Percentiles rank a stretch among this genome's conserved stretches.
Evolutionary conservation across 2,113 vertebrate genomes (phyloP).

Genomic region (Pungitius pungitius): DNA sequence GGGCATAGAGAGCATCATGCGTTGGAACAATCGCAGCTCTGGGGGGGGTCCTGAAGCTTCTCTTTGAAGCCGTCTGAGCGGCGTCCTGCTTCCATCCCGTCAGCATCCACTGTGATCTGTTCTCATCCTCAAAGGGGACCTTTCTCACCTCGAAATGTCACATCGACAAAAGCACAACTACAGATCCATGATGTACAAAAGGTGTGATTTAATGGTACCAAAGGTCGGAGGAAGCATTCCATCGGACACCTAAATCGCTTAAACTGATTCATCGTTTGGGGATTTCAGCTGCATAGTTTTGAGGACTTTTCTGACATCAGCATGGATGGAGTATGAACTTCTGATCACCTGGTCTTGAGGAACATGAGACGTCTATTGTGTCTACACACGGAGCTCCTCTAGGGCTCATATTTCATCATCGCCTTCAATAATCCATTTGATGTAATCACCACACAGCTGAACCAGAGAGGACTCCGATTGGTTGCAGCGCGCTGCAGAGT

Average conservation of each 20-base stretch:
- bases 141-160: not conserved
- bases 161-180: not conserved
- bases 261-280: not conserved
- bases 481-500: not conserved
- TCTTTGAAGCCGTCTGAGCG: too few species aligned
- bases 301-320: not conserved
- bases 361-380: not conserved
- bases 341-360: too few species aligned
- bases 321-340: not conserved
- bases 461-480: not conserved
- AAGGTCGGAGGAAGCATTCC: too few species aligned
- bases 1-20: not conserved
- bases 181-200: not conserved
- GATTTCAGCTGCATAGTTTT: not conserved
- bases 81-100: not conserved
- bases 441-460: not conserved
- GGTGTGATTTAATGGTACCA: too few species aligned
- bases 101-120: not conserved
- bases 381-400: not conserved
- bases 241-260: too few species aligned
- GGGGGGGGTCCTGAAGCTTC: not conserved
- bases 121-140: not conserved
- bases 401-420: not conserved
- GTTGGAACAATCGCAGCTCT: too few species aligned
- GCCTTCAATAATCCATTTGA: not conserved